Evolutionary conservation across 1,140 invertebrate species (phyloP).

Genomic region (Procambarus virginalis): DNA sequence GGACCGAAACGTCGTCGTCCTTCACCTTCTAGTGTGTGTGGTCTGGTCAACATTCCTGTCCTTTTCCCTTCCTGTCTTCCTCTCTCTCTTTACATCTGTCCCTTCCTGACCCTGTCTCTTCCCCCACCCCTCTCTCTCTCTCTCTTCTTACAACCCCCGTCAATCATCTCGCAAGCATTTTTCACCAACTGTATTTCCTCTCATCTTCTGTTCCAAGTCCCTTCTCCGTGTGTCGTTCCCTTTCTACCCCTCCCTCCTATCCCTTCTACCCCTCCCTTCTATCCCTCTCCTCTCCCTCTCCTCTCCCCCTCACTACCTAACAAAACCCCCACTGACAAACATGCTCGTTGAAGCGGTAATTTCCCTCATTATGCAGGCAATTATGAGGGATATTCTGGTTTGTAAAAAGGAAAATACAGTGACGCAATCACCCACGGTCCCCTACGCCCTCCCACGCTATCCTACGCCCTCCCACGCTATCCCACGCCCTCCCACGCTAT

Average conservation of each 20-base stretch:
- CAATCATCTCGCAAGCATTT: neutral
- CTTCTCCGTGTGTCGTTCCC: neutral
- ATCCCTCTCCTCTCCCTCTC: too few species aligned
- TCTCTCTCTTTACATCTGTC: neutral
- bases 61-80: neutral
- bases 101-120: neutral
- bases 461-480: neutral
- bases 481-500: neutral
- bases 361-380: too few species aligned
- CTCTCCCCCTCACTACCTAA: too few species aligned
- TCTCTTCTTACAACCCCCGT: neutral
- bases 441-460: neutral
- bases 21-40: too few species aligned
- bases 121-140: neutral
- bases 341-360: neutral
- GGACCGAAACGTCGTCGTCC: too few species aligned
- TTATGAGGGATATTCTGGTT: too few species aligned
- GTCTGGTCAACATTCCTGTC: too few species aligned
- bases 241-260: neutral
- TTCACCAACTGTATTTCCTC: neutral
- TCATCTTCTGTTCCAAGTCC: neutral
- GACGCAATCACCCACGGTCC: neutral
- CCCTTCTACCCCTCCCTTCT: neutral
- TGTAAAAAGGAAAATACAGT: too few species aligned
- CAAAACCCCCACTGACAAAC: too few species aligned